A percentile compares a stretch with the other conserved stretches of the same genome.
Conservation (phyloP, 2,888 invertebrate genomes). For the Leucania comma region DNA sequence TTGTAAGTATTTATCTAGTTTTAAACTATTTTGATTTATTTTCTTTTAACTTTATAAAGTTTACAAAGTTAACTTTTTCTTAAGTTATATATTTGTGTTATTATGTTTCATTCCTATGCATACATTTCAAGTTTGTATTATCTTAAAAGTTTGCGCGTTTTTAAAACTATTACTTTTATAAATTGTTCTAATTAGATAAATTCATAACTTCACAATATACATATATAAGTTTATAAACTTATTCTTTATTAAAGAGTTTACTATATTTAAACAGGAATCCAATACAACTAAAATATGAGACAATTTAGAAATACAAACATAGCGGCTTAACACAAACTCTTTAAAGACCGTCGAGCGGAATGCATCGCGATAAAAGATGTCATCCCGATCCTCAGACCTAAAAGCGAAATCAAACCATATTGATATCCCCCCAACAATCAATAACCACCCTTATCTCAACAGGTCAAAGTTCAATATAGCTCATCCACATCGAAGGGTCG, state of each 20-base stretch:
- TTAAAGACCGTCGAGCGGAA: constrained; percentile 84
- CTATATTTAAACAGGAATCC: background rate
- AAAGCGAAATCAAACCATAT: constrained; percentile 80
- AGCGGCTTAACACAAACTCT: constrained; percentile 78
- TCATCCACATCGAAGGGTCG: constrained; percentile 51
- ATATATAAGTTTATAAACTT: background rate
- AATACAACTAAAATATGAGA: constrained; percentile 27
- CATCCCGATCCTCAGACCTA: constrained; percentile 86
- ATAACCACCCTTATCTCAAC: constrained; percentile 71
- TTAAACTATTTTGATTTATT: constrained; percentile 24
- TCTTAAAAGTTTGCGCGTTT: background rate
- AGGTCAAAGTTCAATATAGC: constrained; percentile 73
- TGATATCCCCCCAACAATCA: constrained; percentile 55
- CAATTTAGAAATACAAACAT: constrained; percentile 54
- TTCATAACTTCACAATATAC: background rate
- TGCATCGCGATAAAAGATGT: constrained; percentile 90
- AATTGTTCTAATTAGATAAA: constrained; percentile 9
- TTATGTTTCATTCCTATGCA: background rate
- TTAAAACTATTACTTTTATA: background rate
- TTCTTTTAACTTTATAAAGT: constrained; percentile 4
- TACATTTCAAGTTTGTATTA: background rate
- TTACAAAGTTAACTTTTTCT: constrained; percentile 26
- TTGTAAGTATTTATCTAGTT: constrained; percentile 78
- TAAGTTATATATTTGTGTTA: background rate
- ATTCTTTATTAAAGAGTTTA: background rate